Evolutionary conservation across 1,140 invertebrate species (phyloP).

Genomic region (Daktulosphaira vitifoliae): DNA sequence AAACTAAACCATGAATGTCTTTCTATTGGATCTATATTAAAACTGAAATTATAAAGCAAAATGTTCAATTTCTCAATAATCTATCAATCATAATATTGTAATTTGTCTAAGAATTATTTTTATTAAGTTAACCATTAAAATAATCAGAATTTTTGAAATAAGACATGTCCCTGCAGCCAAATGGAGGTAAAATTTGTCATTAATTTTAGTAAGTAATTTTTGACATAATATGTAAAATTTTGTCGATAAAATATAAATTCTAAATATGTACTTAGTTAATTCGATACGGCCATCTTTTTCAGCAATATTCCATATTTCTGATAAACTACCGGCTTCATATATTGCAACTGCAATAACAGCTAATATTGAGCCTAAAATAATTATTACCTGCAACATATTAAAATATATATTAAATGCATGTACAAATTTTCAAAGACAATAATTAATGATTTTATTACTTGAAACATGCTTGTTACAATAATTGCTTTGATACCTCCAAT

Average conservation of each 20-base stretch:
- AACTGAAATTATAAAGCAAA: constrained; percentile 39
- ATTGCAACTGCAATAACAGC: constrained; percentile 64
- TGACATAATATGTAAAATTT: too few relatives aligned
- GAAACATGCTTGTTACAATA: constrained; percentile 75
- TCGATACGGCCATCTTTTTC: constrained; percentile 55
- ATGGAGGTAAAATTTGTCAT: too few relatives aligned
- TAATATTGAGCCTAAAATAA: constrained; percentile 68
- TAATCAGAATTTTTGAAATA: too few relatives aligned
- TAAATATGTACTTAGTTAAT: constrained; percentile 52
- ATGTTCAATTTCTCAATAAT: too few relatives aligned
- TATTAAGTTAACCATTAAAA: too few relatives aligned
- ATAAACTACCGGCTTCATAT: constrained; percentile 52
- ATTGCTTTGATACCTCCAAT: constrained; percentile 86
- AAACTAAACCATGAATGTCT: constrained; percentile 68
- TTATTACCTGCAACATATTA: constrained; percentile 52
- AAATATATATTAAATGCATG: too few relatives aligned
- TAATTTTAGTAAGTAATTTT: too few relatives aligned
- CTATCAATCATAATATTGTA: too few relatives aligned
- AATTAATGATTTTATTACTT: constrained; percentile 63
- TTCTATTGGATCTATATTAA: constrained; percentile 58
- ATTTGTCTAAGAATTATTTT: too few relatives aligned
- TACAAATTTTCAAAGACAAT: constrained; percentile 48
- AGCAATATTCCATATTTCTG: constrained; percentile 58
- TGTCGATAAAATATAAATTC: too few relatives aligned
- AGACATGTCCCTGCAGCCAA: too few relatives aligned